phyloP scores from a whole-genome alignment of 64 coral and sea anemone species.

The Montipora cactus region DNA sequence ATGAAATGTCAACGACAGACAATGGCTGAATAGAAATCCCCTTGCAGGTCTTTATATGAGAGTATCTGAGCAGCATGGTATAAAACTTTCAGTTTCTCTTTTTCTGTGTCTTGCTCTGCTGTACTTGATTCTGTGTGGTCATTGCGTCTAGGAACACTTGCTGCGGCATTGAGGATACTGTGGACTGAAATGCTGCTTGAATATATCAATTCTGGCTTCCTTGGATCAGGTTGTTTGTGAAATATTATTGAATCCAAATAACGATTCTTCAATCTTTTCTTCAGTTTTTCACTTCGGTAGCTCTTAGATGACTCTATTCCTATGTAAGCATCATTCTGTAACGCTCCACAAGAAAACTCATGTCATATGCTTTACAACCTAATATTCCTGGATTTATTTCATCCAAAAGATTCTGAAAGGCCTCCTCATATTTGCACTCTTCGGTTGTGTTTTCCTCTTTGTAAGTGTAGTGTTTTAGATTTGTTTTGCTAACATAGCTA shows the following conservation, averaged over 20 bases:
- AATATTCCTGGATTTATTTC: no score
- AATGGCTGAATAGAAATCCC: constrained; percentile 38
- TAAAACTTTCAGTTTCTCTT: background rate
- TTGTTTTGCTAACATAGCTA: no score
- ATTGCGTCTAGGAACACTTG: constrained; percentile 3
- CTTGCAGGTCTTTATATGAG: constrained; percentile 19
- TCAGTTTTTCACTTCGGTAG: constrained; percentile 15
- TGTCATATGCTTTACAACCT: no score
- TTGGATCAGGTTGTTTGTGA: constrained; percentile 37
- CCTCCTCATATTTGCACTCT: no score
- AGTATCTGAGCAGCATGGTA: constrained; percentile 15
- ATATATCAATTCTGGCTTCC: constrained; percentile 61
- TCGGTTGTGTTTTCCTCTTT: no score
- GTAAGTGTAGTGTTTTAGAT: no score
- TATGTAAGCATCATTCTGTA: no score
- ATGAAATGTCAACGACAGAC: constrained; percentile 10
- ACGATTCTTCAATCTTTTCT: constrained; percentile 21
- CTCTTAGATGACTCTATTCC: no score
- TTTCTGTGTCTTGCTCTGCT: background rate
- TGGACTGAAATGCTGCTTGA: constrained; percentile 26
- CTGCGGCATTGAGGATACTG: constrained; percentile 55
- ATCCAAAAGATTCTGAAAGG: no score
- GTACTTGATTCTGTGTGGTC: no score
- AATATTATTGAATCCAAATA: constrained; percentile 22
- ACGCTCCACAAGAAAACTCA: no score